Conservation (phyloP, 1,140 invertebrate species). For the Cherax quadricarinatus region DNA sequence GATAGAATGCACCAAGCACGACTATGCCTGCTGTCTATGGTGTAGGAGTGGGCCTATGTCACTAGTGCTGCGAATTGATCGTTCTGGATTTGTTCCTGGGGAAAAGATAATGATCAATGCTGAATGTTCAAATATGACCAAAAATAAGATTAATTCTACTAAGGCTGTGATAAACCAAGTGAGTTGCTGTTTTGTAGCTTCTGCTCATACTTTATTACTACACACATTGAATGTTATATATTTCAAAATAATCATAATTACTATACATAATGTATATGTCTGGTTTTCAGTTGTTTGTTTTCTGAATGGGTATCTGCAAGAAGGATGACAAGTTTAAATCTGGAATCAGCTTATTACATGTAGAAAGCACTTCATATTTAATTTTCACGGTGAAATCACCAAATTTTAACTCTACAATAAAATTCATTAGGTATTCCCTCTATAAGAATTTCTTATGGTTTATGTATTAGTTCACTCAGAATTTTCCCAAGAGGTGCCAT, state of each 20-base stretch:
- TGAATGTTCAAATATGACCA: conserved; percentile 53
- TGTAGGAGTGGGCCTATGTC: conserved; percentile 59
- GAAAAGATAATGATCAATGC: conserved; percentile 53
- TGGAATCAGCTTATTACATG: too few relatives aligned
- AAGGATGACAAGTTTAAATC: too few relatives aligned
- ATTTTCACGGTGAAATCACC: too few relatives aligned
- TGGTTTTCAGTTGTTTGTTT: too few relatives aligned
- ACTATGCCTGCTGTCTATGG: conserved; percentile 46
- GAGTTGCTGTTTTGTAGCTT: background rate
- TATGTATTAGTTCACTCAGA: too few relatives aligned
- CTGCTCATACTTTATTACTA: background rate
- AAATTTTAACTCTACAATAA: too few relatives aligned
- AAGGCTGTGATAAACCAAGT: conserved; percentile 52
- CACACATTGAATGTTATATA: background rate
- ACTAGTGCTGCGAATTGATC: conserved; percentile 45
- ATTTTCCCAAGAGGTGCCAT: too few relatives aligned
- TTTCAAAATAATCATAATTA: background rate
- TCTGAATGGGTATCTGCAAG: too few relatives aligned
- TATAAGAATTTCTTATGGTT: too few relatives aligned
- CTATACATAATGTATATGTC: too few relatives aligned
- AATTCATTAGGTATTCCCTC: too few relatives aligned
- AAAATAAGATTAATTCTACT: conserved; percentile 34
- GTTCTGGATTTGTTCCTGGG: conserved; percentile 50
- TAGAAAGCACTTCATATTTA: too few relatives aligned
- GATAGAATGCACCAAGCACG: conserved; percentile 31